phyloP scores from a whole-genome alignment of 2,888 invertebrate species.

The Hypolimnas misippus region DNA sequence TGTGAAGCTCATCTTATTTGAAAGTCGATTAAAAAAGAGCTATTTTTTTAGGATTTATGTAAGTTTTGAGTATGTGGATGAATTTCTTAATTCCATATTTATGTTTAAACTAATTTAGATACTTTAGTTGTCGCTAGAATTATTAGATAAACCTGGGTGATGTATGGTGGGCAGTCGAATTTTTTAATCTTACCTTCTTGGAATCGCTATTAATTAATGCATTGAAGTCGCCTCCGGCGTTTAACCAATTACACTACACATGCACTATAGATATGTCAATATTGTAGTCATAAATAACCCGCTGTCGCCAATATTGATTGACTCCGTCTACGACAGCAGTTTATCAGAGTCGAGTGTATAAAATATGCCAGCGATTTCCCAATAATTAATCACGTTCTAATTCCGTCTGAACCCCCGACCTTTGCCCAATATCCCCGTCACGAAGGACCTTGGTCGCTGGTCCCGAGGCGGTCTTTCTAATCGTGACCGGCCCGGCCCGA shows the following conservation, averaged over 20 bases:
- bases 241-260: background rate
- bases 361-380: constrained; percentile 27
- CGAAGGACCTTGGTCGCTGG: constrained; percentile 69
- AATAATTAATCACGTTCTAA: constrained; percentile 52
- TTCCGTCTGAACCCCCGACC: constrained; percentile 67
- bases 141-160: too few species aligned
- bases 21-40: too few species aligned
- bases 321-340: background rate
- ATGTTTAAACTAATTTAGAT: background rate
- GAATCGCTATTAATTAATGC: background rate
- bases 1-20: too few species aligned
- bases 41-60: too few species aligned
- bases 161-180: too few species aligned
- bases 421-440: constrained; percentile 66
- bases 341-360: constrained; percentile 11
- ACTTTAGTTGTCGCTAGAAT: too few species aligned
- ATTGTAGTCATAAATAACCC: background rate
- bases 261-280: background rate
- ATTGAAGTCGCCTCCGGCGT: background rate
- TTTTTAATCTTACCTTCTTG: too few species aligned
- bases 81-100: background rate
- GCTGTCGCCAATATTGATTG: constrained; percentile 8
- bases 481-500: constrained; percentile 64
- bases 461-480: constrained; percentile 64
- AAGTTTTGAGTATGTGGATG: too few species aligned